phyloP scores from a whole-genome alignment of 2,113 vertebrate species.

The Hippocampus comes region DNA sequence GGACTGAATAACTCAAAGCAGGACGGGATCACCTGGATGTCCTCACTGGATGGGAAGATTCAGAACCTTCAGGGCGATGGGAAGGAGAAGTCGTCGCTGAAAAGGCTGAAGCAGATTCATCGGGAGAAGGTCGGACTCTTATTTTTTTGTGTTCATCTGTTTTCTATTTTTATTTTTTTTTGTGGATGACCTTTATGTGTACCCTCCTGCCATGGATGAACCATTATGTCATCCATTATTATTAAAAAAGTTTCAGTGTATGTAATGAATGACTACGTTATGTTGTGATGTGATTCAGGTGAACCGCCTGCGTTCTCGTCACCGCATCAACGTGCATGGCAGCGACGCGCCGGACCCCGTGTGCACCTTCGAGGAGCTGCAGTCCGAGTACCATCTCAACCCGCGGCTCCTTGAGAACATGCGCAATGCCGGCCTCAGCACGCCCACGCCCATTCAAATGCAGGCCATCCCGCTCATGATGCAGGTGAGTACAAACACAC shows the following conservation, averaged over 20 bases:
- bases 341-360: conserved; percentile 88
- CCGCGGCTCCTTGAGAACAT: conserved; percentile 83
- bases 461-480: conserved; percentile 93
- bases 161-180: no score
- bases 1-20: not conserved
- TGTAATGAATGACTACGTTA: no score
- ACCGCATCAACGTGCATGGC: conserved; percentile 86
- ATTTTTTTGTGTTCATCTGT: no score
- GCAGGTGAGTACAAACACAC: conserved; percentile 73
- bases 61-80: conserved; percentile 56
- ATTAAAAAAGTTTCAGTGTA: no score
- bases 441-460: conserved; percentile 91
- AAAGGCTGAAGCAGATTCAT: conserved; percentile 82
- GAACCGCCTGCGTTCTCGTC: conserved; percentile 79
- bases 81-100: conserved; percentile 72
- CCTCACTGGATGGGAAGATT: conserved; percentile 74
- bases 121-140: conserved; percentile 80
- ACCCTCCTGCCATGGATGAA: no score
- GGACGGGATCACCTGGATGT: conserved; percentile 81
- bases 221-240: no score
- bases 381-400: conserved; percentile 81
- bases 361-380: conserved; percentile 84
- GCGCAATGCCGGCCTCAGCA: conserved; percentile 77
- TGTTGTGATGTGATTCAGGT: conserved; percentile 62
- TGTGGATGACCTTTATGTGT: no score